Evolutionary conservation across 2,888 invertebrate genomes (phyloP).

Genomic region (Torymus auratus): DNA sequence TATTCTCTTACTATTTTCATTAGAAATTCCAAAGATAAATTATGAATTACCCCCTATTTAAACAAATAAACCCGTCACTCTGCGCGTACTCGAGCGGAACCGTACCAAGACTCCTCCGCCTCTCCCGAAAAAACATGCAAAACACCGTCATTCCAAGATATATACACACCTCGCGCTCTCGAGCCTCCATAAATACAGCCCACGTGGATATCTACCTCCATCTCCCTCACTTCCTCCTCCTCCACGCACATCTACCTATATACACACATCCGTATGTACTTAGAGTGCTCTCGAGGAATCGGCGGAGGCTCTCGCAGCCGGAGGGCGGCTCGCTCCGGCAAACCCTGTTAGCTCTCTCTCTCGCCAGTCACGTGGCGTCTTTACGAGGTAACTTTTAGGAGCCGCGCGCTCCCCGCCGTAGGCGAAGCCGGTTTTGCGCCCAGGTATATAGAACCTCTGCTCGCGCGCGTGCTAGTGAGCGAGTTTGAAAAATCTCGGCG

Average conservation of each 20-base stretch:
- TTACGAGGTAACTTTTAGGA: constrained; percentile 68
- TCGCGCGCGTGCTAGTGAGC: neutral
- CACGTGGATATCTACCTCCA: too few relatives aligned
- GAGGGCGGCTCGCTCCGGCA: constrained; percentile 8
- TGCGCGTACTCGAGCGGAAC: too few relatives aligned
- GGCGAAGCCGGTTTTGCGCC: constrained; percentile 57
- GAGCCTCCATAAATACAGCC: too few relatives aligned
- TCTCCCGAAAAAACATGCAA: too few relatives aligned
- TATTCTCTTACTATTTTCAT: too few relatives aligned
- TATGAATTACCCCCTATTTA: too few relatives aligned
- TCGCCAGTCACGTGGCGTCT: constrained; percentile 65
- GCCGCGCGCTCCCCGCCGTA: constrained; percentile 18
- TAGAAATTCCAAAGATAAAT: too few relatives aligned
- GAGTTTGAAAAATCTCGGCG: neutral
- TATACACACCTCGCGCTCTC: neutral
- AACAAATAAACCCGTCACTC: neutral
- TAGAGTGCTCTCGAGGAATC: constrained; percentile 15
- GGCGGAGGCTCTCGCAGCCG: neutral
- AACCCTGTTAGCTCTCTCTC: constrained; percentile 61
- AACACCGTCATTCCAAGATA: neutral
- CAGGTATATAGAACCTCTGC: neutral
- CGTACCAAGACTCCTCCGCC: too few relatives aligned
- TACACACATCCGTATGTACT: neutral
- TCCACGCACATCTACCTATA: neutral
- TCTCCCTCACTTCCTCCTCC: too few relatives aligned